These are phyloP conservation scores for Zophobas morio DNA, from an alignment of 1,140 invertebrate genomes.

Conservation along the genomic window DNA sequence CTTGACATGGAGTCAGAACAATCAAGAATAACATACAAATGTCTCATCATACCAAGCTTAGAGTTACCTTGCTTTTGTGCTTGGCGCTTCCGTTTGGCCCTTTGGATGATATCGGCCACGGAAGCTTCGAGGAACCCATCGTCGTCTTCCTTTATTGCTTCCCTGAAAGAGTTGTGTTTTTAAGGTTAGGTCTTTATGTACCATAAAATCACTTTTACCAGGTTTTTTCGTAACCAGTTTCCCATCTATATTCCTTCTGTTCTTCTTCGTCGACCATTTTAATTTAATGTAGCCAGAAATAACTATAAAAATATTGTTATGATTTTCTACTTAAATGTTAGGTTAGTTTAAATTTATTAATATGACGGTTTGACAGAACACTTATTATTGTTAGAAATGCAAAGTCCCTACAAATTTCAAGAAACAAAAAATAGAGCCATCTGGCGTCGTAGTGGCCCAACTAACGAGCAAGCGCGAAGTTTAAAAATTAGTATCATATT, in stretches of 20 bases:
- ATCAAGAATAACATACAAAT: constrained; percentile 93
- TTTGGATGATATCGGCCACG: constrained; percentile 91
- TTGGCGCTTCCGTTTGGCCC: constrained; percentile 86
- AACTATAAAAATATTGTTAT: not conserved
- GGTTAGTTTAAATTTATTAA: not conserved
- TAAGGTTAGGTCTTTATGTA: constrained; percentile 23
- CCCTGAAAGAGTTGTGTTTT: constrained; percentile 74
- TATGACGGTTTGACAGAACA: not conserved
- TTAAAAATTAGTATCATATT: too few species aligned
- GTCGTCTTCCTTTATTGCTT: constrained; percentile 96
- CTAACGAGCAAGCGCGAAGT: too few species aligned
- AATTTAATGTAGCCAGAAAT: too few species aligned
- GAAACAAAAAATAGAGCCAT: too few species aligned
- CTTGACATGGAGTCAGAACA: constrained; percentile 94
- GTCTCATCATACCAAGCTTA: constrained; percentile 96
- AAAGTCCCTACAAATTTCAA: not conserved
- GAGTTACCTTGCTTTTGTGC: constrained; percentile 81
- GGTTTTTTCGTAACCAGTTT: constrained; percentile 97
- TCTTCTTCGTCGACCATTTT: constrained; percentile 82
- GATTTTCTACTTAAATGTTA: not conserved
- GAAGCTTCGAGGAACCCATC: constrained; percentile 91
- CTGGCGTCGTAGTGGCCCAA: too few species aligned
- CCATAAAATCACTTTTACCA: constrained; percentile 75
- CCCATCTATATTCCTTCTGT: constrained; percentile 95
- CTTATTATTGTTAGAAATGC: not conserved